Evolutionary conservation across 2,797 vertebrate species (phyloP), one percentile per base, ranked within the genome.

Genomic region (Pelodytes ibericus): DNA sequence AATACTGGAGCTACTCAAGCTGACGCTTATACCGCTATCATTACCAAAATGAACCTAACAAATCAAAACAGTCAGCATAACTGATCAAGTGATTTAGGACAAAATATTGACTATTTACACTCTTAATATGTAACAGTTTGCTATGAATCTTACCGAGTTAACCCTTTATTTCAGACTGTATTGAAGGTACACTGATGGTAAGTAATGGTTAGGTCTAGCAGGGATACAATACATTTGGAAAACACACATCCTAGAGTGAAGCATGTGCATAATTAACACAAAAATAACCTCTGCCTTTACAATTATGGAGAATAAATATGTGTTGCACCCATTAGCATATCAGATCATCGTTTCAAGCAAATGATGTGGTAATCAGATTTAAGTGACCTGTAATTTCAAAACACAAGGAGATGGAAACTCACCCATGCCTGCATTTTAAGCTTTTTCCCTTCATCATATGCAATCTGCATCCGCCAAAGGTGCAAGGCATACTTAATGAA

Each of bases 321-420:
- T 7, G 27, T 24, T n/a, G 22, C 51, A 26, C n/a, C 16, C 33
- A 70, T 75, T 75, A 62, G n/a, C 10, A 53, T 51, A 57, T 47
- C 13, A 31, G n/a, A 18, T 15, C 20, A 53, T 57, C 20, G 24
- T 64, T 64, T 58, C 13, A 30, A 51, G 44, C 13, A 64, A 71
- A 62, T 77, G 33, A 64, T 18, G 49, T 26, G 30, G 49, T 65
- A 71, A 71, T 71, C 68, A 66, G 60, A 26, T 71, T 71, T 64
- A 77, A 71, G 51, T 72, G 61, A 65, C 44, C 60, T 51, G 25
- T 27, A 27, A 63, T 66, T 65, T 71, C 24, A 31, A 64, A n/a
- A 30, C 18, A 16, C 61, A 25, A 25, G 15, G 31, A 36, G 22
- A 7, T 22, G 69, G 29, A 77, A 65, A 33, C 2, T 9, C 20